Percentiles rank a stretch among this genome's conserved stretches.
Evolutionary conservation across 2,113 vertebrate genomes (phyloP).

Genomic region (Micromys minutus): DNA sequence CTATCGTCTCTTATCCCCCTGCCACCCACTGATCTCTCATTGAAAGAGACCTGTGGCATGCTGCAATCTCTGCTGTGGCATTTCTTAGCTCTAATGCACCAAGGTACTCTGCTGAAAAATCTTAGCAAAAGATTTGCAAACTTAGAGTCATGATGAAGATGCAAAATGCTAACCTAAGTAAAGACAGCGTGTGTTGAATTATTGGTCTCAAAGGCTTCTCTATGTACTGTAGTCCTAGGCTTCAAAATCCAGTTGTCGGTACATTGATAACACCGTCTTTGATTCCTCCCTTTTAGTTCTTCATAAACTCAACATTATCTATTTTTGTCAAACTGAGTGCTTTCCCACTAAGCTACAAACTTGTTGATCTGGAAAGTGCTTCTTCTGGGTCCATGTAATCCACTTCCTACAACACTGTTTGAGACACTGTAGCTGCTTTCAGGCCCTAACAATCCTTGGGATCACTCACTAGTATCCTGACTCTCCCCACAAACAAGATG

Average conservation of each 20-base stretch:
- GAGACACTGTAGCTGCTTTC: not conserved
- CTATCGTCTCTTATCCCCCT: too few species aligned
- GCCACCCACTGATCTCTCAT: not conserved
- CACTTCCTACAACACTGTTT: not conserved
- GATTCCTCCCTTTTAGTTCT: not conserved
- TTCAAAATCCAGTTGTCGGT: not conserved
- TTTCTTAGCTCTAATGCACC: not conserved
- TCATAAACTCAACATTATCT: not conserved
- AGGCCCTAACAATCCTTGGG: fast-evolving
- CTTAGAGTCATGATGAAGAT: not conserved
- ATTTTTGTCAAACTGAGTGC: not conserved
- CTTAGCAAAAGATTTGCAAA: not conserved
- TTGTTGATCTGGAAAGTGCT: not conserved
- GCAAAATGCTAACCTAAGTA: not conserved
- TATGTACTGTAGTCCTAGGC: not conserved
- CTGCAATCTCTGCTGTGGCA: not conserved
- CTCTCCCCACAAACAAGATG: not conserved
- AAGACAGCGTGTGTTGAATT: not conserved
- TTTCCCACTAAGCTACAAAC: not conserved
- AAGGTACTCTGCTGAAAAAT: not conserved
- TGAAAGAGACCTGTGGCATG: not conserved
- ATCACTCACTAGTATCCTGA: not conserved
- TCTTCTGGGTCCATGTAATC: not conserved
- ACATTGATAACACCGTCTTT: not conserved
- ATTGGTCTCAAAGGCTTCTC: too few species aligned